phyloP scores from a whole-genome alignment of 2,113 vertebrate species.

The Podarcis muralis region DNA sequence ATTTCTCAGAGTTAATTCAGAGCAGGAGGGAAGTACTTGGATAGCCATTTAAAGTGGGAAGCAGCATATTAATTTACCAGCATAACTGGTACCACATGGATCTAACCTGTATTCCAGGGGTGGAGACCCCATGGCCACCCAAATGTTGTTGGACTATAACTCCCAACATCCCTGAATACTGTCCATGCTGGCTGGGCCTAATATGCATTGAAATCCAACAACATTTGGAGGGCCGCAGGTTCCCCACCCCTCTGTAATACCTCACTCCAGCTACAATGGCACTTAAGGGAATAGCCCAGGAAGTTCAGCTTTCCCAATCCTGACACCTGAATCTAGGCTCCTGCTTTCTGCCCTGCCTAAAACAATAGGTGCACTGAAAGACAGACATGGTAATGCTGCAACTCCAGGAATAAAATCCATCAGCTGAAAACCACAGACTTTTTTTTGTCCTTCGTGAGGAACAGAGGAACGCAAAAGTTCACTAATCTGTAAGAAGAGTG shows the following conservation, averaged over 20 bases:
- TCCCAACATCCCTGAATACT: not conserved
- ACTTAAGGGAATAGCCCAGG: not conserved
- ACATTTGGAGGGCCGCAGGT: no score
- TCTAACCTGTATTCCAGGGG: not conserved
- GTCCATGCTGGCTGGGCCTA: not conserved
- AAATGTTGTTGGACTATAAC: not conserved
- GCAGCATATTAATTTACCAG: not conserved
- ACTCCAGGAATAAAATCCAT: not conserved
- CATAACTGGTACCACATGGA: not conserved
- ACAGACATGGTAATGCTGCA: not conserved
- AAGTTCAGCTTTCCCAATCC: not conserved
- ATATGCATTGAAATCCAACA: not conserved
- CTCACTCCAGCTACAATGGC: not conserved
- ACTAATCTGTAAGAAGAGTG: not conserved
- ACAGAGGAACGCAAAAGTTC: not conserved
- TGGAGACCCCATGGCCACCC: not conserved
- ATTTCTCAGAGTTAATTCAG: not conserved
- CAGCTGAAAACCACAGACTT: not conserved
- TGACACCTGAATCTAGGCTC: not conserved
- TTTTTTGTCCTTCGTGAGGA: not conserved
- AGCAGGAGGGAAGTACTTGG: accelerated
- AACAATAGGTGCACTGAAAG: not conserved
- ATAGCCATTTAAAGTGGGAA: not conserved
- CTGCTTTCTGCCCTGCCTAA: not conserved
- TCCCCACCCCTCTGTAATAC: not conserved